Conservation (phyloP, 1,140 invertebrate species). For the Heliconius eleuchia region DNA sequence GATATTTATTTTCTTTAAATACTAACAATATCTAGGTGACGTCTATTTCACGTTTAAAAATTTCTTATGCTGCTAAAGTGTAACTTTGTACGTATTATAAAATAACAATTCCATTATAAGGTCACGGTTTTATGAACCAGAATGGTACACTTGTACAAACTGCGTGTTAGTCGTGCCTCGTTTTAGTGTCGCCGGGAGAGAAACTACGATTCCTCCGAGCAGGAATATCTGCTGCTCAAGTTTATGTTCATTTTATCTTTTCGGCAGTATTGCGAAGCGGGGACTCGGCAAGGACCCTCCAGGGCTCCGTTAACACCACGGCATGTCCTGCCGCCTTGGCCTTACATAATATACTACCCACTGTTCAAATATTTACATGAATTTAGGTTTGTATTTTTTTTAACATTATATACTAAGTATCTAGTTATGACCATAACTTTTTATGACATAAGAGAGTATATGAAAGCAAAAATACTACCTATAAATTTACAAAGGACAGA, state of each 20-base stretch:
- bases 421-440: not conserved
- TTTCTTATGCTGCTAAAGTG: not conserved
- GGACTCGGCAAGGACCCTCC: conserved; percentile 72
- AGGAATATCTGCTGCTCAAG: conserved; percentile 75
- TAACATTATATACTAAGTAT: not conserved
- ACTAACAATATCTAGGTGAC: no score
- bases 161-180: conserved; percentile 55
- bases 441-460: not conserved
- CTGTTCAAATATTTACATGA: conserved; percentile 72
- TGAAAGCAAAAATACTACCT: no score
- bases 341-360: conserved; percentile 65
- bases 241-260: conserved; percentile 81
- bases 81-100: not conserved
- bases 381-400: conserved; percentile 1
- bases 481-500: no score
- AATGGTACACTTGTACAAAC: conserved; percentile 44
- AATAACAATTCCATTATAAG: conserved; percentile 21
- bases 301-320: conserved; percentile 73
- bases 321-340: conserved; percentile 54
- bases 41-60: not conserved
- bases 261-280: conserved; percentile 73
- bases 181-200: conserved; percentile 74
- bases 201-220: conserved; percentile 76
- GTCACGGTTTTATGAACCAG: conserved; percentile 18
- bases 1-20: no score